Base-by-base conservation (phyloP, 2,888 invertebrate genomes). In the Apamea monoglypha region DNA sequence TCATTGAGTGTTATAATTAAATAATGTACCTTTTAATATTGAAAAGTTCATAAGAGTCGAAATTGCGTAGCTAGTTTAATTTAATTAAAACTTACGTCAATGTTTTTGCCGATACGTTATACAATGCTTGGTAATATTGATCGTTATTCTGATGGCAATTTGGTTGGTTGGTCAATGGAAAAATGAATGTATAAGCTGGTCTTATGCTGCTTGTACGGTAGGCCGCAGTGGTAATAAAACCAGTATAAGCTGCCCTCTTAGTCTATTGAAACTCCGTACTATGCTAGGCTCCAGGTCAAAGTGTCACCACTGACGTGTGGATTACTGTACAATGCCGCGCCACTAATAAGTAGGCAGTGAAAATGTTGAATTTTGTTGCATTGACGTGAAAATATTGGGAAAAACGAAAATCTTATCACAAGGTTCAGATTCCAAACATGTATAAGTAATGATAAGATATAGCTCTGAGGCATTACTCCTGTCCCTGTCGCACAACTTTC, bases 321-420 rank as follows among this genome's bases (percentile, higher is more conserved):
- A 1, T 5, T 63, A 12, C 50, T 64, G 29, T 77, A 64, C 40
- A 47, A 25, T 64, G 32, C 32, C 53, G 21, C 64, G 64, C 64
- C 10, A 64, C n/a, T 44, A 50, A 40, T 66, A 56, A 77, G 40
- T 56, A 80, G 29, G 14, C 59, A 80, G 56, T 18, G 50, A 10
- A 40, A 73, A 74, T 40, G n/a, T 70, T n/a, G 29, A 47, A 21
- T 79, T 14, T 50, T 67, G 16, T 80, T 80, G 44, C 44, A 64
- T 63, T 70, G 18, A n/a, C 5, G 32, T 72, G 25, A 66, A 82
- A 18, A 29, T 29, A 50, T 50, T 32, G 25, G 40, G 3, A 8
- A 16, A 61, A 8, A 61, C 36, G 16, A 12, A 21, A 44, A 56
- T 80, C 44, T 1, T 0, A 16, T 44, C n/a, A 16, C 12, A 32